Conservation (phyloP, 2,113 vertebrate species). For the Vidua chalybeata region DNA sequence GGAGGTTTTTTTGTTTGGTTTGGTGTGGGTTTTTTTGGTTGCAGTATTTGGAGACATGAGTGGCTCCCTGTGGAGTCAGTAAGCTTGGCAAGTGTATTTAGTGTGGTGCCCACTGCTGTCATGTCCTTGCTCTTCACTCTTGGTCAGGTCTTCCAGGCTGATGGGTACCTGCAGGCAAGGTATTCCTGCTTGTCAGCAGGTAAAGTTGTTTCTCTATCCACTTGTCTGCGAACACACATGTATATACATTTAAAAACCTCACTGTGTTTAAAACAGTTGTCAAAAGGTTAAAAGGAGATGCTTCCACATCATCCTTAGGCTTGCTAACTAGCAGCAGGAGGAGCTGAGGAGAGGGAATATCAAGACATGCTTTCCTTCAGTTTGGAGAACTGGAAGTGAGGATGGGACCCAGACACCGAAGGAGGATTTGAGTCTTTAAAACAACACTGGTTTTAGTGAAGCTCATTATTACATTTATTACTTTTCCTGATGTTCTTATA, state of each 20-base stretch:
- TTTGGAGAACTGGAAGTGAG: background rate
- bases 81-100: background rate
- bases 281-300: background rate
- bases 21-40: background rate
- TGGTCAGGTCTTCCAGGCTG: background rate
- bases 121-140: background rate
- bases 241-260: background rate
- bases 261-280: background rate
- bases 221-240: background rate
- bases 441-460: background rate
- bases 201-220: background rate
- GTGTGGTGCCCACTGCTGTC: background rate
- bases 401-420: background rate
- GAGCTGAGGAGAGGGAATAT: background rate
- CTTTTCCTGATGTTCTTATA: background rate
- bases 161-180: background rate
- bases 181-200: background rate
- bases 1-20: background rate
- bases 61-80: background rate
- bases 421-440: background rate
- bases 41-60: background rate
- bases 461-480: background rate
- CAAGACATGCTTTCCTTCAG: accelerated
- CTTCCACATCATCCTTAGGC: background rate
- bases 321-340: background rate